phyloP scores from a whole-genome alignment of 2,113 vertebrate genomes.

The Panthera uncia region DNA sequence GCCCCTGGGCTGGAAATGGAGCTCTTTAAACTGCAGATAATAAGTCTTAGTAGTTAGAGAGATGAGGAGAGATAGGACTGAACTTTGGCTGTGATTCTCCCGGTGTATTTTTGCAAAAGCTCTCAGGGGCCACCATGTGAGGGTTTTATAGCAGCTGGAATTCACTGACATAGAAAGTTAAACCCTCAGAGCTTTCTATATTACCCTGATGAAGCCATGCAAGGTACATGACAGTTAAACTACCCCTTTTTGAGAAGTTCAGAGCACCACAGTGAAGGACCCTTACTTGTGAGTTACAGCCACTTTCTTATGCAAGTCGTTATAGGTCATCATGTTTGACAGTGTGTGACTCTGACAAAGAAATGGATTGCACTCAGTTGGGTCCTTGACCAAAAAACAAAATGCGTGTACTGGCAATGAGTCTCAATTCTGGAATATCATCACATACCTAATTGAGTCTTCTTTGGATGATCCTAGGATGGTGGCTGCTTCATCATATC shows the following conservation, averaged over 20 bases:
- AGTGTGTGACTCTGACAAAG: not conserved
- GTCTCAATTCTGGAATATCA: not conserved
- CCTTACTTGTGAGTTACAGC: not conserved
- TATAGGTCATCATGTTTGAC: not conserved
- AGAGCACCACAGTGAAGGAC: not conserved
- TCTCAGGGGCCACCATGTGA: not conserved
- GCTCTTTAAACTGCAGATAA: not conserved
- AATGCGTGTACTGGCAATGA: not conserved
- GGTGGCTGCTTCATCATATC: not conserved
- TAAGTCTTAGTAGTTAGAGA: not conserved
- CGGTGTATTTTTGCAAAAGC: not conserved
- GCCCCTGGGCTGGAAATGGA: not conserved
- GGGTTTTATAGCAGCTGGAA: constrained; percentile 8
- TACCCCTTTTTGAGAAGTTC: not conserved
- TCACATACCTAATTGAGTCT: not conserved
- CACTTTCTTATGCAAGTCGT: not conserved
- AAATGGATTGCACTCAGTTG: not conserved
- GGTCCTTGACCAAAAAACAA: not conserved
- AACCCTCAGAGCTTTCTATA: not conserved
- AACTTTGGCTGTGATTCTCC: not conserved
- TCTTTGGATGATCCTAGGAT: not conserved
- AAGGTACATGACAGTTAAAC: not conserved
- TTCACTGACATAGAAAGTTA: constrained; percentile 33
- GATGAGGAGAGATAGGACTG: not conserved
- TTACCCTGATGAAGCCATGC: not conserved